A percentile compares a stretch with the other conserved stretches of the same genome.
Conservation (phyloP, 1,140 invertebrate species). For the Achatina immaculata region DNA sequence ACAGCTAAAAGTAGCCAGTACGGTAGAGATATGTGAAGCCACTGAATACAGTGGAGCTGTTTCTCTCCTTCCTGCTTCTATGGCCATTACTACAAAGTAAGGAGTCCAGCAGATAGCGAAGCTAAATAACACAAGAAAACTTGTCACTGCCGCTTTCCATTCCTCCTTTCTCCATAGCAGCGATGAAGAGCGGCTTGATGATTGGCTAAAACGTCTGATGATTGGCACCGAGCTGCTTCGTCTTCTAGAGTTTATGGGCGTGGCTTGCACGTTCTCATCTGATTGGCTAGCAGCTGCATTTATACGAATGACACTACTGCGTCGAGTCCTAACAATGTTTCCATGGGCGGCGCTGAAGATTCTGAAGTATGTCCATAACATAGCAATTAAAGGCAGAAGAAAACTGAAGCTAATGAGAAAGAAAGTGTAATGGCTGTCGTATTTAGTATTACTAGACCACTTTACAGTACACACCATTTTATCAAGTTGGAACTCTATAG, state of each 20-base stretch:
- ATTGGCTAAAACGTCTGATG: slow-evolving; percentile 59
- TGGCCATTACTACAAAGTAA: slow-evolving; percentile 71
- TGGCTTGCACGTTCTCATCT: slow-evolving; percentile 39
- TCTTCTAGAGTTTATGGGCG: slow-evolving; percentile 50
- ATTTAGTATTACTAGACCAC: slow-evolving; percentile 50
- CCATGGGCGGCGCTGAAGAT: slow-evolving; percentile 81
- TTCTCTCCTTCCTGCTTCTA: slow-evolving; percentile 50
- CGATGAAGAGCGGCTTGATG: slow-evolving; percentile 51
- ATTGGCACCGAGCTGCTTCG: slow-evolving; percentile 64
- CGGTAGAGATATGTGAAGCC: slow-evolving; percentile 57
- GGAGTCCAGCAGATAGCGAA: slow-evolving; percentile 75
- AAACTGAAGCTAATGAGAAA: slow-evolving; percentile 71
- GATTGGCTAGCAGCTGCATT: slow-evolving; percentile 16
- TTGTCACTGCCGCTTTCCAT: slow-evolving; percentile 75
- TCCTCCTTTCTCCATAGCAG: slow-evolving; percentile 72
- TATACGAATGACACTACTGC: slow-evolving; percentile 74
- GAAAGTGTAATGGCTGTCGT: slow-evolving; percentile 59
- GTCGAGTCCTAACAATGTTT: slow-evolving; percentile 79
- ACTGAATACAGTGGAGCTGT: slow-evolving; percentile 52
- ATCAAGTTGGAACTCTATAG: slow-evolving; percentile 61
- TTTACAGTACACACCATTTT: slow-evolving; percentile 63
- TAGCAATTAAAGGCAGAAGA: slow-evolving; percentile 77
- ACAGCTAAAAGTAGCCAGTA: slow-evolving; percentile 67
- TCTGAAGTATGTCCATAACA: slow-evolving; percentile 80
- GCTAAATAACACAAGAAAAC: slow-evolving; percentile 74